Evolutionary conservation across 2,888 invertebrate species (phyloP), one percentile per base, ranked within the genome.

Genomic region (Agelastica alni): DNA sequence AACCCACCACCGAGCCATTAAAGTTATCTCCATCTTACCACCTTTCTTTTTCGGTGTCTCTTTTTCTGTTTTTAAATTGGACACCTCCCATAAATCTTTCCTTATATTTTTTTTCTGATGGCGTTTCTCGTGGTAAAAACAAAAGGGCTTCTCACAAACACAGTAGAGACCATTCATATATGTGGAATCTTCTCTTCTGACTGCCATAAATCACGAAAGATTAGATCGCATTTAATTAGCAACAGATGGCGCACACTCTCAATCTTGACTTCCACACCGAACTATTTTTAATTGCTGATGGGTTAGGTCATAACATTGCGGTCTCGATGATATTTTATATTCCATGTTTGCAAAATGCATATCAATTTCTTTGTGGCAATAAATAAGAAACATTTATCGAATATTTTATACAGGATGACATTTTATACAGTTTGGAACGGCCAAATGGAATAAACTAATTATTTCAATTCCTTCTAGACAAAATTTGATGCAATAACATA

Each of bases 191-290:
- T 46, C 46, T 47, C 37, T 30, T 37, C 37, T 34, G 37, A 39
- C 17, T 30, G 18, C 39, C 37, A 48, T 48, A 48, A 48, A 48
- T 48, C 47, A 48, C 20, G 39, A 28, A 18, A 48, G 47, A 48
- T 48, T 48, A 48, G 47, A 48, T 48, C 47, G 37, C 20, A 39
- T 48, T 48, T 48, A 48, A 48, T 48, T 37, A 48, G 47, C 47
- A 48, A 48, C 47, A 48, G 47, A 48, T 48, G 47, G 47, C 30
- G 18, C 47, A 31, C 47, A 48, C 34, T 14, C 34, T 16, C 34
- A 34, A 10, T 14, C 47, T 47, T 39, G 39, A 48, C 12, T 36
- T 14, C 30, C 9, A 20, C 34, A 14, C 34, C 3, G 39, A 48
- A 48, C 47, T 30, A 48, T 39, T 39, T 48, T 48, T 48, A 48